These are phyloP conservation scores for Paralvinella palmiformis DNA, from an alignment of 1,140 invertebrate genomes.

Conservation along the genomic window DNA sequence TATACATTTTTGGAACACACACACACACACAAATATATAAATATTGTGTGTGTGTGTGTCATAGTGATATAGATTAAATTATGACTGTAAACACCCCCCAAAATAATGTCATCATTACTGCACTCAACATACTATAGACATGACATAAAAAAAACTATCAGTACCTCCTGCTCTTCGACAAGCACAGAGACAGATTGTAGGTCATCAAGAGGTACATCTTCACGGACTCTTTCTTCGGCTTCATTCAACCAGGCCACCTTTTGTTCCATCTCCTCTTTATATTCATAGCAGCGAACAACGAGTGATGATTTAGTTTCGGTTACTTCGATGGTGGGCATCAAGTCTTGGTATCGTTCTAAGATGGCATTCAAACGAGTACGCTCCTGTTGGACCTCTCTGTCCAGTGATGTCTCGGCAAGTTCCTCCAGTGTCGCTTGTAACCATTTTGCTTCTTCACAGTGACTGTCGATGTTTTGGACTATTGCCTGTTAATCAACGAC, in stretches of 20 bases:
- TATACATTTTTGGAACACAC: no score
- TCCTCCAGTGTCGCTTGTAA: constrained; percentile 82
- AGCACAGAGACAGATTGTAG: constrained; percentile 68
- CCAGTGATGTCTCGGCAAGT: constrained; percentile 72
- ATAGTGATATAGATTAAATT: not conserved
- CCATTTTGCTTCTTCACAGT: constrained; percentile 90
- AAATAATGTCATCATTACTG: not conserved
- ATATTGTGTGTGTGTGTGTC: not conserved
- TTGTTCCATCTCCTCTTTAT: constrained; percentile 77
- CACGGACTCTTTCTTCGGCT: constrained; percentile 53
- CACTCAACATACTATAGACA: not conserved
- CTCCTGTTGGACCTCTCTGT: constrained; percentile 63
- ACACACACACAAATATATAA: not conserved
- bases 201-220: constrained; percentile 65
- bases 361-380: constrained; percentile 75
- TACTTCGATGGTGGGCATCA: constrained; percentile 86
- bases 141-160: constrained; percentile 18
- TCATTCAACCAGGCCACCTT: constrained; percentile 54
- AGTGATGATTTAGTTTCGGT: constrained; percentile 87
- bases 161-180: constrained; percentile 48
- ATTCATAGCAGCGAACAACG: constrained; percentile 85
- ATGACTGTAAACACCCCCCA: not conserved
- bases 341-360: constrained; percentile 66
- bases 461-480: constrained; percentile 79
- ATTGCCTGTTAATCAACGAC: no score